phyloP scores from a whole-genome alignment of 2,888 invertebrate genomes.

The Apodemia hepburni region DNA sequence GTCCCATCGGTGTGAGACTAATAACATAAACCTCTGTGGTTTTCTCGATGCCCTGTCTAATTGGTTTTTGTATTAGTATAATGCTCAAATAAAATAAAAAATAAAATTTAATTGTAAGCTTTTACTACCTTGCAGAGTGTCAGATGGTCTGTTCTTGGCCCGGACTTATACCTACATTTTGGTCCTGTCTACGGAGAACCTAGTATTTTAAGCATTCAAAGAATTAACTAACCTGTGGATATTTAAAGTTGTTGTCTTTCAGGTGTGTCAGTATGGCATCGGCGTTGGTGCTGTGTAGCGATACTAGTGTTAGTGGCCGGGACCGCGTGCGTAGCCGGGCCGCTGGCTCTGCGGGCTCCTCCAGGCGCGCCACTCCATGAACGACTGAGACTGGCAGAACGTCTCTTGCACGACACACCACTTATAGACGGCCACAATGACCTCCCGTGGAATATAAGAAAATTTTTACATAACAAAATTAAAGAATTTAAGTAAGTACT shows the following conservation, averaged over 20 bases:
- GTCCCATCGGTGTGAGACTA: too few species aligned
- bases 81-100: too few species aligned
- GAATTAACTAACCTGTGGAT: too few species aligned
- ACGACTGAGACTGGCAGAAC: constrained; percentile 85
- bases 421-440: constrained; percentile 94
- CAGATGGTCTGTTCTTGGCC: too few species aligned
- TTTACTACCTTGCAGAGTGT: too few species aligned
- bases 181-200: too few species aligned
- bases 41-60: too few species aligned
- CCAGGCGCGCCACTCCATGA: constrained; percentile 89
- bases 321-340: constrained; percentile 89
- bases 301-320: constrained; percentile 88
- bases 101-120: too few species aligned
- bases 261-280: constrained; percentile 73
- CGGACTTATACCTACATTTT: too few species aligned
- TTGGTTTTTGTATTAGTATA: too few species aligned
- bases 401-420: constrained; percentile 87
- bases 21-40: too few species aligned
- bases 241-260: constrained; percentile 18
- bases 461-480: constrained; percentile 93
- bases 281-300: constrained; percentile 89
- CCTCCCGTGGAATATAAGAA: constrained; percentile 94
- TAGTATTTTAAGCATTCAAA: too few species aligned
- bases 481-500: constrained; percentile 86
- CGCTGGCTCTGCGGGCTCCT: constrained; percentile 87